Conservation (phyloP, 2,113 vertebrate species). For the Microtus oregoni region DNA sequence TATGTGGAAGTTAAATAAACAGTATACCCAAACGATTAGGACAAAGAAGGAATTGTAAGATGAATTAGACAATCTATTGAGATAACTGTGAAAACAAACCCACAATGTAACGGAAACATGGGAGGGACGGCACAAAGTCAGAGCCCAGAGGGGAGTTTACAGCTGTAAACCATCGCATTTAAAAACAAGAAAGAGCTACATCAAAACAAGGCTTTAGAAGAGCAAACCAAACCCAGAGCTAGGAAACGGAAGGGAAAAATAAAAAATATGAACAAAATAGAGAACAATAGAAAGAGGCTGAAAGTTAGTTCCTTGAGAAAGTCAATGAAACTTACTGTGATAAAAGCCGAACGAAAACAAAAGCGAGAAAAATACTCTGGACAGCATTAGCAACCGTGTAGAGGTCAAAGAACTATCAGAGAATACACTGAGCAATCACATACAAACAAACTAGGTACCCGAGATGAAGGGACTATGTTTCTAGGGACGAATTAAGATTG, state of each 20-base stretch:
- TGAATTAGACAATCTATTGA: not conserved
- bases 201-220: not conserved
- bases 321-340: not conserved
- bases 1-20: not conserved
- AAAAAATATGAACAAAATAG: not conserved
- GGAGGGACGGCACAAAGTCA: not conserved
- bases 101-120: constrained; percentile 13
- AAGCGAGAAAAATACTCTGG: not conserved
- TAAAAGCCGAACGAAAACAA: not conserved
- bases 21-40: not conserved
- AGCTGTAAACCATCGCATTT: not conserved
- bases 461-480: not conserved
- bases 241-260: not conserved
- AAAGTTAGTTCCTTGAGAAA: not conserved
- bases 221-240: not conserved
- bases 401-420: not conserved
- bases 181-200: not conserved
- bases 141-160: not conserved
- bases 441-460: not conserved
- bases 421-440: not conserved
- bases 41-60: constrained; percentile 15
- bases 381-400: not conserved
- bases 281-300: not conserved
- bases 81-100: not conserved
- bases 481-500: not conserved